Conservation (phyloP, 1,140 invertebrate genomes). For the Drosophila aff. region DNA sequence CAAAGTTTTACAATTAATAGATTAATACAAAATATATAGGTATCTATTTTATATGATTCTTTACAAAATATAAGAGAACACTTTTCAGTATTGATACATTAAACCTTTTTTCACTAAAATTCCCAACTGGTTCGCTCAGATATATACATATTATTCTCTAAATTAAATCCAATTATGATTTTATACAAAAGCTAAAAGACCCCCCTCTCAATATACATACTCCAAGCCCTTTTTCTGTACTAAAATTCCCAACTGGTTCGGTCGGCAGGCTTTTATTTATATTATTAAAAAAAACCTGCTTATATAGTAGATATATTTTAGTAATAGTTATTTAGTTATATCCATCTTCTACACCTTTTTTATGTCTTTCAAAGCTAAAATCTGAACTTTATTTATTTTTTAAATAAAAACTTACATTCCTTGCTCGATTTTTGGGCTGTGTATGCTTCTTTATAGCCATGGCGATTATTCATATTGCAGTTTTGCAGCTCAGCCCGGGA, state of each 20-base stretch:
- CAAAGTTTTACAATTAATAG: neutral
- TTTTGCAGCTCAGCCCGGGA: slow-evolving; percentile 49
- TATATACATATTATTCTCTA: too few relatives aligned
- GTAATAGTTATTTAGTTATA: neutral
- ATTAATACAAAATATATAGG: neutral
- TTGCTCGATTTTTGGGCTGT: neutral
- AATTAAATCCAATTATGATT: too few relatives aligned
- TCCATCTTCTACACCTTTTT: too few relatives aligned
- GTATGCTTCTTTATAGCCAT: slow-evolving; percentile 15
- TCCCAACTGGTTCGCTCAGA: neutral
- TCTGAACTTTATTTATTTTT: neutral
- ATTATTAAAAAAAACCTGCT: too few relatives aligned
- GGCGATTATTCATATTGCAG: slow-evolving; percentile 80
- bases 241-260: too few relatives aligned
- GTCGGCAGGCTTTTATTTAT: too few relatives aligned
- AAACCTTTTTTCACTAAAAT: neutral
- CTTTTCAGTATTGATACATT: too few relatives aligned
- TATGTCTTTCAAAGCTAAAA: too few relatives aligned
- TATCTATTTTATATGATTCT: too few relatives aligned
- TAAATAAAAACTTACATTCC: neutral
- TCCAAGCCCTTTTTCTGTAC: too few relatives aligned
- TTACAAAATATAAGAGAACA: too few relatives aligned
- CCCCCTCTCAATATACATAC: fast-evolving
- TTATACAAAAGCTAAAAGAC: neutral
- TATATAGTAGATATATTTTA: too few relatives aligned